Evolutionary conservation across 2,113 vertebrate genomes (phyloP).

Genomic region (Gymnogyps californianus): DNA sequence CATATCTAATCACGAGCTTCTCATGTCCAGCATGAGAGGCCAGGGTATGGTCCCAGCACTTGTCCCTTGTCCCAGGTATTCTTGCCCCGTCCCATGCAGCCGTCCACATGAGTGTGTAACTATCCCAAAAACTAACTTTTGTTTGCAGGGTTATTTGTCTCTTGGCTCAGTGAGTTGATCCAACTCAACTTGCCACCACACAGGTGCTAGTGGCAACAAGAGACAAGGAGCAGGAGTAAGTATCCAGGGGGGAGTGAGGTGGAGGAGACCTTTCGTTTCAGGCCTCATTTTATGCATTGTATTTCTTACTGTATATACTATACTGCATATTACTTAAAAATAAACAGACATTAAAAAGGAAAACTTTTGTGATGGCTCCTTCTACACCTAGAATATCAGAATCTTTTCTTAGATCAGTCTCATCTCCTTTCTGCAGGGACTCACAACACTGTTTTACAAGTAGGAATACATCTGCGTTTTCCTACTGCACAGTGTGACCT

Average conservation of each 20-base stretch:
- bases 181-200: neutral
- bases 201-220: neutral
- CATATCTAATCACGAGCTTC: neutral
- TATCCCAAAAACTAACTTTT: neutral
- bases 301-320: neutral
- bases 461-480: neutral
- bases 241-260: neutral
- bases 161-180: neutral
- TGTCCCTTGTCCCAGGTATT: neutral
- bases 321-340: neutral
- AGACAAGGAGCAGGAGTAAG: neutral
- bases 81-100: fast-evolving
- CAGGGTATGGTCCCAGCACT: neutral
- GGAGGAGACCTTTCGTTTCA: neutral
- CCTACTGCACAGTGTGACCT: neutral
- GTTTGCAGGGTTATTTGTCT: neutral
- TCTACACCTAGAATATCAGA: neutral
- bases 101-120: fast-evolving
- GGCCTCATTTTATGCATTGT: neutral
- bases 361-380: neutral
- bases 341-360: neutral
- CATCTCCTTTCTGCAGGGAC: neutral
- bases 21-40: fast-evolving
- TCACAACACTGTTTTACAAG: neutral
- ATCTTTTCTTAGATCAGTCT: neutral